Conservation (phyloP, 2,888 invertebrate species). For the Rambutsinella grinnellia region DNA sequence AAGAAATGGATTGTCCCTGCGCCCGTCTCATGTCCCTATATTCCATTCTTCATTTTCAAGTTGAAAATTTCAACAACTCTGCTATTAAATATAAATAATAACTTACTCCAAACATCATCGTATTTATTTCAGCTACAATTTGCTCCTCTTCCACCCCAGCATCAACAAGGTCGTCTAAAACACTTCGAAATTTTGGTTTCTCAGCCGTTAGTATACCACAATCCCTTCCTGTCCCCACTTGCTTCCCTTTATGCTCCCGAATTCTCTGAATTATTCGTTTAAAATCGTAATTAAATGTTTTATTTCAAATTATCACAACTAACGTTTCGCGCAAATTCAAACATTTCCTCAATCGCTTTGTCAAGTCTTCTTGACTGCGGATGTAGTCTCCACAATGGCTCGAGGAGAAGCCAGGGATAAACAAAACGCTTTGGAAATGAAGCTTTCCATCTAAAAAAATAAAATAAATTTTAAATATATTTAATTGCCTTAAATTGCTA, state of each 20-base stretch:
- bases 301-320: neutral
- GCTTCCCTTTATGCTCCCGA: neutral
- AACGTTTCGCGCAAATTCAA: constrained; percentile 4
- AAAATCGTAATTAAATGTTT: neutral
- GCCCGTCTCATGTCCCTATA: constrained; percentile 14
- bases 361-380: neutral
- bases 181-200: neutral
- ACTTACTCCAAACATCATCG: constrained; percentile 15
- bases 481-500: too few relatives aligned
- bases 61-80: neutral
- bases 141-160: neutral
- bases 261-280: neutral
- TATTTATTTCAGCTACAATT: constrained; percentile 10
- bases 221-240: too few relatives aligned
- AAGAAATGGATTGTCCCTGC: neutral
- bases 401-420: neutral
- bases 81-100: neutral
- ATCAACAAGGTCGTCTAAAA: neutral
- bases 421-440: neutral
- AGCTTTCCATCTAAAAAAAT: constrained; percentile 1
- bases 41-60: neutral
- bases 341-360: neutral
- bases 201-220: neutral
- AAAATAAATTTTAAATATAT: neutral
- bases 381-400: neutral